phyloP scores from a whole-genome alignment of 2,113 vertebrate species.

The Plestiodon gilberti region DNA sequence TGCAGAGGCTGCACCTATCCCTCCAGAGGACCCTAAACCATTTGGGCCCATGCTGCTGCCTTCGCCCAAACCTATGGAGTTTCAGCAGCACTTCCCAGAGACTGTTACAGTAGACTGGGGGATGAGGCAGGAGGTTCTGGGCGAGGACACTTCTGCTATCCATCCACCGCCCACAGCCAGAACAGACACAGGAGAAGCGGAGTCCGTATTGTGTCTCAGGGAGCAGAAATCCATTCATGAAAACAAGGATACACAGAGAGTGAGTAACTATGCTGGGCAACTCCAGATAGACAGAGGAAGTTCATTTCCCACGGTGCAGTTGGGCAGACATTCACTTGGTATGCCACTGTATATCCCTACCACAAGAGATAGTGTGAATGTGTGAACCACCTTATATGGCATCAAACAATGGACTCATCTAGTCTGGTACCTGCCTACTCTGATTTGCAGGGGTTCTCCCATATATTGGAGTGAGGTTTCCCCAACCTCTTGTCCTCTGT shows the following conservation, averaged over 20 bases:
- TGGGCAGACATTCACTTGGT: not conserved
- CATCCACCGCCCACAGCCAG: not conserved
- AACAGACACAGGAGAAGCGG: not conserved
- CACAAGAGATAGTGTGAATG: not conserved
- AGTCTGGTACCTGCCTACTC: not conserved
- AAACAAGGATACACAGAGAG: not conserved
- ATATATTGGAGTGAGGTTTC: not conserved
- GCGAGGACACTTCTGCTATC: not conserved
- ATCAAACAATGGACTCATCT: not conserved
- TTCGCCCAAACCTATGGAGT: not conserved
- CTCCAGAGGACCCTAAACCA: not conserved
- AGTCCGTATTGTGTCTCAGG: not conserved
- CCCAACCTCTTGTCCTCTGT: not conserved
- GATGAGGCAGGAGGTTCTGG: not conserved
- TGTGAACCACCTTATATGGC: not conserved
- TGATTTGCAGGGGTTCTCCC: not conserved
- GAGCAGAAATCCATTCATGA: not conserved
- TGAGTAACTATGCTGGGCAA: not conserved
- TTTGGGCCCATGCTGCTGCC: not conserved
- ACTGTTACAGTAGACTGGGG: not conserved
- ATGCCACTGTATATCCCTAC: not conserved
- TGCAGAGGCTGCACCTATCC: not conserved
- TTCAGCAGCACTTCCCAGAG: not conserved
- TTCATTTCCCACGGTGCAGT: not conserved
- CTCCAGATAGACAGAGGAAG: not conserved